Base-by-base conservation (phyloP, 2,113 vertebrate species). In the Bettongia penicillata region DNA sequence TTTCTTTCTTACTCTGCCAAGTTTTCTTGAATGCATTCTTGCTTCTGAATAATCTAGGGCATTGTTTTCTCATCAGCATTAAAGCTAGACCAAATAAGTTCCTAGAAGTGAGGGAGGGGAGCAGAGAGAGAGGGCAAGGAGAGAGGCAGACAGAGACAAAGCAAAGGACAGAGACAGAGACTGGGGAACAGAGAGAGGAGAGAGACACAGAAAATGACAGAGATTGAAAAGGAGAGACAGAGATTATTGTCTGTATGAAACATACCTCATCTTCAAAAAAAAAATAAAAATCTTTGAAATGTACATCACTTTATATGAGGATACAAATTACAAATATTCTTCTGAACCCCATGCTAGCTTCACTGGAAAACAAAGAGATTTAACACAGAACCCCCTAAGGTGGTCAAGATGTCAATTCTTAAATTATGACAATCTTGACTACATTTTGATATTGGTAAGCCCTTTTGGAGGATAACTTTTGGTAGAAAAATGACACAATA, bases 341-440 rank as follows among this genome's bases (percentile, higher is more conserved):
- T 98, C 96, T 97, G 93, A 96, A 55, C 57, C 94, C 94, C 61
- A 68, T 14, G 94, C 90, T 95, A 55, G 89, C 95, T 97, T 94
- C 91, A 96, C 97, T 98, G 48, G 95, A 68, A 98, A 98, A 97
- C 89, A 97, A 96, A 98, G 92, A 97, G 28, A 90, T 96, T 98
- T 98, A 98, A 97, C 94, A 94, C 95, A 97, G 98, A 98, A 96
- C 93, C 51, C 91, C 98, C 92, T 5, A 57, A 97, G 97, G 98
- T 91, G 96, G 68, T 95, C 91, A 96, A 97, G 95, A 98, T 93
- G 91, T 93, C 91, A 51, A 49, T 50, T 97, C 89, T 98, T 97
- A 98, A 98, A 97, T 97, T 96, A 97, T 91, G 92, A 89, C 98
- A 96, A 98, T 98, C 97, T 98, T 97, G 51, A 96, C 97, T 98